Evolutionary conservation across 1,140 invertebrate genomes (phyloP).

Genomic region (Diorhabda carinulata): DNA sequence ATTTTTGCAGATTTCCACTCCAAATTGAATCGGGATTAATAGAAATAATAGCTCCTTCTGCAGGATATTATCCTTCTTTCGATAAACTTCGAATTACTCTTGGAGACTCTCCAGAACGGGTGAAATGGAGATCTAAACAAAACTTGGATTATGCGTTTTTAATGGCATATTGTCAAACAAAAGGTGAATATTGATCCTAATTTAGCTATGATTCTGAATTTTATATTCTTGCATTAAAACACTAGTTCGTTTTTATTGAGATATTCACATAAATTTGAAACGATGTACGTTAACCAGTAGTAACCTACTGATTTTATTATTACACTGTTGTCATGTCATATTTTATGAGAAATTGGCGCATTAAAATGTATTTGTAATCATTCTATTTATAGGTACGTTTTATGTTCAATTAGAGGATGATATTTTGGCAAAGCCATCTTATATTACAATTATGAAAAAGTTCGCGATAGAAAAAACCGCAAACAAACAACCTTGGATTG

Average conservation of each 20-base stretch:
- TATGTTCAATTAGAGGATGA: conserved; percentile 94
- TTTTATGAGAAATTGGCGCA: too few relatives aligned
- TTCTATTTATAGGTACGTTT: conserved; percentile 55
- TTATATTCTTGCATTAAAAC: too few relatives aligned
- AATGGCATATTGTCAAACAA: conserved; percentile 89
- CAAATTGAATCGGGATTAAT: conserved; percentile 78
- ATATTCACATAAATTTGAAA: too few relatives aligned
- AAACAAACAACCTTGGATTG: conserved; percentile 77
- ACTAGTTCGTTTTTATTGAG: too few relatives aligned
- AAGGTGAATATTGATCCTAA: conserved; percentile 45
- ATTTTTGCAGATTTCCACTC: conserved; percentile 62
- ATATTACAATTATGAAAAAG: conserved; percentile 82
- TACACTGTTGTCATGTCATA: too few relatives aligned
- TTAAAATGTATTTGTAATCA: neutral
- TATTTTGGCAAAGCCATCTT: conserved; percentile 83
- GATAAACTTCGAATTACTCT: conserved; percentile 72
- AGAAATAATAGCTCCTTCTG: conserved; percentile 82
- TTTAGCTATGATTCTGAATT: too few relatives aligned
- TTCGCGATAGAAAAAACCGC: conserved; percentile 78
- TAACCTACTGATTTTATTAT: too few relatives aligned
- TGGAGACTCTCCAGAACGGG: conserved; percentile 83
- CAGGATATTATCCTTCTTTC: conserved; percentile 87
- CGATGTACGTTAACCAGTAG: too few relatives aligned
- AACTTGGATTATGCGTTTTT: conserved; percentile 94
- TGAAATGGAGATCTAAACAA: conserved; percentile 94